Percentiles rank a stretch among this genome's conserved stretches.
phyloP scores from a whole-genome alignment of 2,113 vertebrate genomes.

The Deroptyus accipitrinus region DNA sequence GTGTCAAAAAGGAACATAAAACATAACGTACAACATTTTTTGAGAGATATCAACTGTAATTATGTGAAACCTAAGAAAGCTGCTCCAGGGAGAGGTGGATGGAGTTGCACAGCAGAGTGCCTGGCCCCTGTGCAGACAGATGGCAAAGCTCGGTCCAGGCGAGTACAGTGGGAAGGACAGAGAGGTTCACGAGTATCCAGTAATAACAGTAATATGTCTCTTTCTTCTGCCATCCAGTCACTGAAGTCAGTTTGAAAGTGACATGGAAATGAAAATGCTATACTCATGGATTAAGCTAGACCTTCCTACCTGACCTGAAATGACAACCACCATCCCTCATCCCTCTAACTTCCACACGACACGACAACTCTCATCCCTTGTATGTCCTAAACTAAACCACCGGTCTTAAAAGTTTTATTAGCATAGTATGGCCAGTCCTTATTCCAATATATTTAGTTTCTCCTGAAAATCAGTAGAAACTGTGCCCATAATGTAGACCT shows the following conservation, averaged over 20 bases:
- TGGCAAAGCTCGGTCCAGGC: neutral
- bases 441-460: neutral
- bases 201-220: neutral
- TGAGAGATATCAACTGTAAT: constrained; percentile 45
- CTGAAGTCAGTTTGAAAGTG: neutral
- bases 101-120: neutral
- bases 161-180: neutral
- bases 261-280: neutral
- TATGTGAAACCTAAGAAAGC: constrained; percentile 17
- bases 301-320: neutral
- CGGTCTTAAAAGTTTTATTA: neutral
- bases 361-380: neutral
- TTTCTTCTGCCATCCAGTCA: neutral
- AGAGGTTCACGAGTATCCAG: neutral
- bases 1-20: constrained; percentile 57
- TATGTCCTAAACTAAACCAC: neutral
- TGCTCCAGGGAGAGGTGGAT: constrained; percentile 7
- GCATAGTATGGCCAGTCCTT: neutral
- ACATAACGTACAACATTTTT: constrained; percentile 49
- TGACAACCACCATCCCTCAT: neutral
- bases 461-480: neutral
- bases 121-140: neutral
- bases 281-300: neutral
- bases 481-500: neutral
- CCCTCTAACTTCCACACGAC: neutral